Evolutionary conservation across 2,113 vertebrate species (phyloP), one percentile per base, ranked within the genome.

Genomic region (Sula dactylatra): DNA sequence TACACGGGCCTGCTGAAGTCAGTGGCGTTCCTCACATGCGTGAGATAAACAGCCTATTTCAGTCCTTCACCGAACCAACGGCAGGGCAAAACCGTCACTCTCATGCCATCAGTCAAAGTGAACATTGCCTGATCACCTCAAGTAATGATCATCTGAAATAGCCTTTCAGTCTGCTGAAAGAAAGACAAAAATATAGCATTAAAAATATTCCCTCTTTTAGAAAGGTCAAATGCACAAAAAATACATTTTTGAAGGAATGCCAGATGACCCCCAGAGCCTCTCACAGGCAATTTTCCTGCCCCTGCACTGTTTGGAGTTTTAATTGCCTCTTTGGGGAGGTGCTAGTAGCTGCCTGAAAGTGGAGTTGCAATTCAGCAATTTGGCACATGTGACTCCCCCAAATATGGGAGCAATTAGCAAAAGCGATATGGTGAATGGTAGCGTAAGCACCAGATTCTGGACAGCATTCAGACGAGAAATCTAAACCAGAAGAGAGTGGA

Each of bases 361-460:
- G 31, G 67, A 97, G 77, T 56, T 94, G 94, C 82, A 94, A 95
- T 40, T 90, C 94, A 97, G 80, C 88, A 86, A 52, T 93, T 91
- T 92, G 86, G 72, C 56, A 94, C 87, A 96, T 5, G 44, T 97
- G 94, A 97, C 78, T 97, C 84, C 70, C 62, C 91, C 11, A 2
- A 98, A 95, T 94, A 96, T 90, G 91, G 95, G 56, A 82, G 93
- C 90, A 98, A 97, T 97, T 97, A 98, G 77, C 84, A 98, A 97
- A 96, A 94, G 70, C 18, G 66, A 93, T 97, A 90, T 24, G 78
- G 94, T 94, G 97, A 98, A 95, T 96, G 86, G 90, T 72, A 95
- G 89, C 19, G 1, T 96, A 89, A 95, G 92, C 70, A 85, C 80
- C 32, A 26, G 93, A 90, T 91, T 95, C 96, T 96, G 92, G 91